Percentiles rank a stretch among this genome's conserved stretches.
Evolutionary conservation across 1,140 invertebrate species (phyloP).

Genomic region (Sycobia sp.): DNA sequence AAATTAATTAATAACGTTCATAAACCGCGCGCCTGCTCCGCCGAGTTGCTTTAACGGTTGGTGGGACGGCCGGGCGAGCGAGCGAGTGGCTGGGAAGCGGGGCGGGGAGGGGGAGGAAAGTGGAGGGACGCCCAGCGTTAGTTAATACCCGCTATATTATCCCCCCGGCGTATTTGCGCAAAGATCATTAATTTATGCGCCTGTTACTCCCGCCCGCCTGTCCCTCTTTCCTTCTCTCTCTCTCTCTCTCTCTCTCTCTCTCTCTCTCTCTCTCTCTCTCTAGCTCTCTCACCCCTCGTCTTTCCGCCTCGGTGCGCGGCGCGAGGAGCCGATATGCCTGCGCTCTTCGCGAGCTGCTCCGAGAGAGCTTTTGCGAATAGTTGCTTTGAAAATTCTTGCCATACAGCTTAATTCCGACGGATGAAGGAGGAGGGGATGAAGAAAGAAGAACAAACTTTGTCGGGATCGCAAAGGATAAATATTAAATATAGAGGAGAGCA

Average conservation of each 20-base stretch:
- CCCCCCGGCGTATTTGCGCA: slow-evolving; percentile 37
- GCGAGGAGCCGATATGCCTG: too few relatives aligned
- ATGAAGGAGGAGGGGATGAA: too few relatives aligned
- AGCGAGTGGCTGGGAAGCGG: slow-evolving; percentile 14
- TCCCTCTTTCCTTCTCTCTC: neutral
- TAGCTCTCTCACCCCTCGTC: neutral
- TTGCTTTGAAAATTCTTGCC: too few relatives aligned
- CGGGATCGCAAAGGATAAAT: too few relatives aligned
- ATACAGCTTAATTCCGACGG: too few relatives aligned
- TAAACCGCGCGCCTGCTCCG: slow-evolving; percentile 34
- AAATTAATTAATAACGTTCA: slow-evolving; percentile 50
- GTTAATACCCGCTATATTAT: slow-evolving; percentile 46
- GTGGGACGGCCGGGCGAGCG: neutral
- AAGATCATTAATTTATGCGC: slow-evolving; percentile 47
- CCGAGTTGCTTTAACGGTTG: slow-evolving; percentile 37
- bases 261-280: neutral
- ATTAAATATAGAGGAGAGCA: too few relatives aligned
- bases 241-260: neutral
- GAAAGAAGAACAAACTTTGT: too few relatives aligned
- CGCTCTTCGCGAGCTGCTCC: too few relatives aligned
- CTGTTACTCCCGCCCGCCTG: neutral
- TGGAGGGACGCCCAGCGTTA: slow-evolving; percentile 14
- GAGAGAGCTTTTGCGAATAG: too few relatives aligned
- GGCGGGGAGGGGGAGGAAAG: slow-evolving; percentile 15
- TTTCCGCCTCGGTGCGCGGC: too few relatives aligned